A percentile compares a stretch with the other conserved stretches of the same genome.
Conservation (phyloP, 2,888 invertebrate species). For the Willowsia nigromaculata region DNA sequence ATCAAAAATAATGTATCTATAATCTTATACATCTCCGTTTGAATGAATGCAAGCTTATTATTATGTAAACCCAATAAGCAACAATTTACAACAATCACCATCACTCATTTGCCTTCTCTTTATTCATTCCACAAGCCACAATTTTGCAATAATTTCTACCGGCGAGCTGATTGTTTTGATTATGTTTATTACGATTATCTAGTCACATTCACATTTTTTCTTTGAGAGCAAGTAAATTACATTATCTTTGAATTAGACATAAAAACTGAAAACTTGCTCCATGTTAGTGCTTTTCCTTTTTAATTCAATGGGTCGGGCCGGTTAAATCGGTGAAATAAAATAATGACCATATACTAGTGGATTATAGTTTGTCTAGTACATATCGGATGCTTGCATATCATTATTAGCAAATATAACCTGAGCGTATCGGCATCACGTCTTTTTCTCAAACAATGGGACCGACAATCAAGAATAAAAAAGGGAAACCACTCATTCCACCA, state of each 20-base stretch:
- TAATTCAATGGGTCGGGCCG: neutral
- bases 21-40: no score
- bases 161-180: constrained; percentile 25
- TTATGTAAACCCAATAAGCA: neutral
- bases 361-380: neutral
- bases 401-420: neutral
- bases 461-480: neutral
- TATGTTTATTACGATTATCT: constrained; percentile 26
- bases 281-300: neutral
- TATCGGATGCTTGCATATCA: neutral
- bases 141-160: constrained; percentile 27
- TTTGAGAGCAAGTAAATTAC: constrained; percentile 23
- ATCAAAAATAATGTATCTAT: neutral
- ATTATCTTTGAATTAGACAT: neutral
- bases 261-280: neutral
- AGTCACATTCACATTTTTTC: neutral
- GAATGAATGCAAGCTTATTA: no score
- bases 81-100: neutral
- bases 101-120: neutral
- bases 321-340: constrained; percentile 10
- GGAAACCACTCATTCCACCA: neutral
- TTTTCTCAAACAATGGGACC: constrained; percentile 30
- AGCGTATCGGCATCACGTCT: constrained; percentile 45
- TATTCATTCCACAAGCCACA: neutral
- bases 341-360: neutral